Evolutionary conservation across 2,888 invertebrate genomes (phyloP).

Genomic region (Gandaritis pyraliata): DNA sequence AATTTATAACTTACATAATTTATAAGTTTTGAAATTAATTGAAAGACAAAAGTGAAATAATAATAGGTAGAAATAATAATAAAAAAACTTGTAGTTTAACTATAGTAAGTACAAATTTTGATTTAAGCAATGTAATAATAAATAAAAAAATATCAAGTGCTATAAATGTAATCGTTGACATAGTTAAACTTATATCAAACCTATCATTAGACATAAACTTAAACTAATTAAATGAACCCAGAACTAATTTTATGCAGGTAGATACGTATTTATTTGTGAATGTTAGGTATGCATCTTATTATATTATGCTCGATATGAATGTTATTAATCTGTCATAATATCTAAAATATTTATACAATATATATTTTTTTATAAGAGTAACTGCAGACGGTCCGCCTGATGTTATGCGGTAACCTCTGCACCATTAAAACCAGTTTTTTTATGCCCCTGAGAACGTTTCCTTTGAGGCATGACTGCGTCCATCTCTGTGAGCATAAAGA

Average conservation of each 20-base stretch:
- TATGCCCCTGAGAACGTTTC: too few species aligned
- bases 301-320: neutral
- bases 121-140: neutral
- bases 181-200: constrained; percentile 10
- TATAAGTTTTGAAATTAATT: constrained; percentile 55
- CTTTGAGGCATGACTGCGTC: too few species aligned
- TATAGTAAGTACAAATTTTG: constrained; percentile 31
- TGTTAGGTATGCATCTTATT: neutral
- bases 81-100: constrained; percentile 23
- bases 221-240: neutral
- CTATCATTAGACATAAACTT: constrained; percentile 10
- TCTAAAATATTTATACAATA: too few species aligned
- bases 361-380: too few species aligned
- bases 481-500: too few species aligned
- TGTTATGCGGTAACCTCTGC: too few species aligned
- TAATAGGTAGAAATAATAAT: constrained; percentile 56
- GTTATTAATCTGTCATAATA: too few species aligned
- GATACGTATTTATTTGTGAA: neutral
- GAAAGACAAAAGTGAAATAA: constrained; percentile 83
- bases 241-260: neutral
- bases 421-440: too few species aligned
- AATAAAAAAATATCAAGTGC: constrained; percentile 10
- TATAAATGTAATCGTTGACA: constrained; percentile 14
- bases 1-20: constrained; percentile 37
- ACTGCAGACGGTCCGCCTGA: too few species aligned